Base-by-base conservation (phyloP, 2,888 invertebrate species). In the Lymantria monacha region DNA sequence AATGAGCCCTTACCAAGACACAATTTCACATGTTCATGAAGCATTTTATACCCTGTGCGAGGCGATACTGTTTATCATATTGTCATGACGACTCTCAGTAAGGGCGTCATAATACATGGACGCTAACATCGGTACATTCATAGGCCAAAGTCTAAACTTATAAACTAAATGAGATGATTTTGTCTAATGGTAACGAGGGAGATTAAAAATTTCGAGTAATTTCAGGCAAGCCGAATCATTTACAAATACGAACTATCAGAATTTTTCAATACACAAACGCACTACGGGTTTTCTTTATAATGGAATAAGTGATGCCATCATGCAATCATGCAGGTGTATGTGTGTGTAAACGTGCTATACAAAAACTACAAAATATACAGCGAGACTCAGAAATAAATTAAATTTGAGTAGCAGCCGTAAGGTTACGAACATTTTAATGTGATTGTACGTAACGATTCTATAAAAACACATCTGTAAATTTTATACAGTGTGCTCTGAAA, bases 1-100 rank as follows among this genome's bases (percentile, higher is more conserved):
- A n/a, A 53, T 54, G 49, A 60, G 60, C 71, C 71, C 70, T 68
- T 65, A 72, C 74, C 63, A 66, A 72, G 71, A 63, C 63, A 70
- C 66, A 63, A 63, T 57, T 59, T 55, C 46, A 51, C 54, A 48
- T 65, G 49, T 58, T 52, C 44, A 1, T 62, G 57, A 67, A 66
- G 65, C 67, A 51, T 53, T 51, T 41, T 36, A 58, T 81, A 80
- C 81, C 81, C 81, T 80, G 81, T 74, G 68, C 63, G 55, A 70
- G 70, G 71, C 69, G 69, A 76, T 78, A 76, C 70, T 70, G 69
- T 63, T 71, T 53, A 22, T 57, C 57, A 66, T 79, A 79, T 77
- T 79, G 79, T 78, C 78, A 73, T 63, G 59, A 58, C 48, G 51
- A 62, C 55, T 51, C 66, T 65, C 59, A 68, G 69, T 66, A 69